Conservation (phyloP, 2,888 invertebrate species). For the Agrotis segetum region DNA sequence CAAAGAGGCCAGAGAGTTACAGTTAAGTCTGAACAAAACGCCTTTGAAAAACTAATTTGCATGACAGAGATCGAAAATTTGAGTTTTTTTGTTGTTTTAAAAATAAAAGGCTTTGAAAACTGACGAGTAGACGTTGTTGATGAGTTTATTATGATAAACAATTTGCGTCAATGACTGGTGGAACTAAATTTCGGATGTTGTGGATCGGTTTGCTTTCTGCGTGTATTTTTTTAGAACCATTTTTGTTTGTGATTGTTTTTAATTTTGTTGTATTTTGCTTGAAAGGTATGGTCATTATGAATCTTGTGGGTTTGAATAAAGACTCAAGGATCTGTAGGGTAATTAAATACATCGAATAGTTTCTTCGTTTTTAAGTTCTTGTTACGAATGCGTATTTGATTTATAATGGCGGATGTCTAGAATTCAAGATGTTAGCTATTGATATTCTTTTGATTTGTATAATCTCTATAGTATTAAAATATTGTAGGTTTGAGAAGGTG, state of each 20-base stretch:
- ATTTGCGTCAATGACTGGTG: constrained; percentile 52
- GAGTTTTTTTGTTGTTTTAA: constrained; percentile 51
- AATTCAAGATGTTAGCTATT: not conserved
- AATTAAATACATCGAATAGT: not conserved
- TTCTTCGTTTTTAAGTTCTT: not conserved
- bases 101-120: constrained; percentile 52
- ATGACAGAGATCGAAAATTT: constrained; percentile 59
- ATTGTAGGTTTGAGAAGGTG: too few species aligned
- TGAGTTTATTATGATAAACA: constrained; percentile 59
- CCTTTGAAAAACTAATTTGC: constrained; percentile 58
- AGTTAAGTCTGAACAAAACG: constrained; percentile 55
- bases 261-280: constrained; percentile 27
- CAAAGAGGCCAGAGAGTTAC: constrained; percentile 55
- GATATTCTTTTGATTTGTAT: too few species aligned
- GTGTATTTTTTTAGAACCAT: constrained; percentile 38
- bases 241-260: constrained; percentile 20
- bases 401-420: too few species aligned
- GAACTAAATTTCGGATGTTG: constrained; percentile 41
- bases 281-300: constrained; percentile 41
- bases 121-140: constrained; percentile 48
- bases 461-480: too few species aligned
- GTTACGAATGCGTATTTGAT: not conserved
- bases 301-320: not conserved
- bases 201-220: constrained; percentile 36
- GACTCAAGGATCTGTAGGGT: not conserved